Conservation (phyloP, 2,888 invertebrate species). For the Myathropa florea region DNA sequence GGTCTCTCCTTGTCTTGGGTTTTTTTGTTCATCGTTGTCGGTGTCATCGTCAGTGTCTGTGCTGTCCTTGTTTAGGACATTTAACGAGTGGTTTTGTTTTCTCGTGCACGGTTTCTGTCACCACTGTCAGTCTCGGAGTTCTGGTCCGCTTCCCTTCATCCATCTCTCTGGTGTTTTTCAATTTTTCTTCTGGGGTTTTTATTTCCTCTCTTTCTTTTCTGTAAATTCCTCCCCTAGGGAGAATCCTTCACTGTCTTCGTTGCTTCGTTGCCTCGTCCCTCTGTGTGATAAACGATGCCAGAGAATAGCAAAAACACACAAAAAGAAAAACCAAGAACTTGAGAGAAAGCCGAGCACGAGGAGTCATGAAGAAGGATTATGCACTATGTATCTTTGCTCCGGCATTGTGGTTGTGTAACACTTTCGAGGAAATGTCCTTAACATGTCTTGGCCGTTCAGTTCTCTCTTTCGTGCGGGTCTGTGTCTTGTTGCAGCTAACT, state of each 20-base stretch:
- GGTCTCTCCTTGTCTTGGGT: background rate
- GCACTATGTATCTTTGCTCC: constrained; percentile 9
- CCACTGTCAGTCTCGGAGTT: constrained; percentile 35
- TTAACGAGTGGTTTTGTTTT: constrained; percentile 59
- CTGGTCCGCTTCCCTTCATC: background rate
- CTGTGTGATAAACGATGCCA: constrained; percentile 52
- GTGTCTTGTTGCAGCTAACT: constrained; percentile 16
- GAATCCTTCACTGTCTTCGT: constrained; percentile 53
- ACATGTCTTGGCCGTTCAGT: background rate
- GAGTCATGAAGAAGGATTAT: constrained; percentile 8
- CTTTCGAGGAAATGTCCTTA: constrained; percentile 61
- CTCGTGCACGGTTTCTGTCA: constrained; percentile 52
- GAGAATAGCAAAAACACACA: background rate
- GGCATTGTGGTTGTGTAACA: constrained; percentile 32
- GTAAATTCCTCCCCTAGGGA: constrained; percentile 20
- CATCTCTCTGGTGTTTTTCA: background rate
- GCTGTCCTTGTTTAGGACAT: constrained; percentile 51
- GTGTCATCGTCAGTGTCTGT: constrained; percentile 34
- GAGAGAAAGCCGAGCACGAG: background rate
- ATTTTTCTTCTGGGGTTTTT: background rate
- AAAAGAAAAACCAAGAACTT: no score
- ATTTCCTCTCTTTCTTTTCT: background rate
- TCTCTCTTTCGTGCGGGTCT: background rate
- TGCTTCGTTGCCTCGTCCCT: background rate
- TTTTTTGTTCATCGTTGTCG: background rate